These are phyloP conservation scores for Phaenicophaeus curvirostris DNA, from an alignment of 2,797 vertebrate genomes.

Conservation along the genomic window DNA sequence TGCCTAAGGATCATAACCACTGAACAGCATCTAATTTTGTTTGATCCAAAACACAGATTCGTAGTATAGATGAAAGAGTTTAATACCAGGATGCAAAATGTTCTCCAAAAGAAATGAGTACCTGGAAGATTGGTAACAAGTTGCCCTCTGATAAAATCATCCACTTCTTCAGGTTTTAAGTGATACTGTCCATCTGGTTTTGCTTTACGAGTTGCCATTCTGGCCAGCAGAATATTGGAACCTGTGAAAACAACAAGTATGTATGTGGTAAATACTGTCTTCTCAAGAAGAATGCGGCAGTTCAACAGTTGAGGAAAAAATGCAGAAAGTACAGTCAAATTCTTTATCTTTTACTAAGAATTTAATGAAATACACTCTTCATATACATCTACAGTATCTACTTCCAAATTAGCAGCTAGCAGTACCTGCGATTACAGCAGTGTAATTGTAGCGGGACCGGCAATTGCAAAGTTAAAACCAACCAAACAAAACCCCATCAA, in stretches of 20 bases:
- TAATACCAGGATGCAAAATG: neutral
- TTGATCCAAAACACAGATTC: neutral
- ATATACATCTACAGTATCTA: neutral
- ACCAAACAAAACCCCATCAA: neutral
- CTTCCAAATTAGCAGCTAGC: neutral
- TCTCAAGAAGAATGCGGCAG: neutral
- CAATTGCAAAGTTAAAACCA: neutral
- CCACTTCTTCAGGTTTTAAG: conserved; percentile 91
- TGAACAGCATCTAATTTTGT: neutral
- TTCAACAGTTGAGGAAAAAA: neutral
- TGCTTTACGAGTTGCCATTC: conserved; percentile 93
- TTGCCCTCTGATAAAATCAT: conserved; percentile 95
- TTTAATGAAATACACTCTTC: neutral
- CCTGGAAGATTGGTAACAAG: conserved; percentile 93
- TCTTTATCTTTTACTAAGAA: neutral
- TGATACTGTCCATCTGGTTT: conserved; percentile 95
- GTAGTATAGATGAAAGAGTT: neutral
- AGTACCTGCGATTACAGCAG: neutral
- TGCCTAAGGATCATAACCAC: neutral
- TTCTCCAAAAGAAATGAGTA: conserved; percentile 54
- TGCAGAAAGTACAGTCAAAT: neutral
- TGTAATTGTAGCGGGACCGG: neutral
- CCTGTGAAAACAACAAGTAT: conserved; percentile 76
- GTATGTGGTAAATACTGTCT: neutral
- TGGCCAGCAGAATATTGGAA: conserved; percentile 97